phyloP scores from a whole-genome alignment of 2,888 invertebrate species.

The Copidosoma aretas region DNA sequence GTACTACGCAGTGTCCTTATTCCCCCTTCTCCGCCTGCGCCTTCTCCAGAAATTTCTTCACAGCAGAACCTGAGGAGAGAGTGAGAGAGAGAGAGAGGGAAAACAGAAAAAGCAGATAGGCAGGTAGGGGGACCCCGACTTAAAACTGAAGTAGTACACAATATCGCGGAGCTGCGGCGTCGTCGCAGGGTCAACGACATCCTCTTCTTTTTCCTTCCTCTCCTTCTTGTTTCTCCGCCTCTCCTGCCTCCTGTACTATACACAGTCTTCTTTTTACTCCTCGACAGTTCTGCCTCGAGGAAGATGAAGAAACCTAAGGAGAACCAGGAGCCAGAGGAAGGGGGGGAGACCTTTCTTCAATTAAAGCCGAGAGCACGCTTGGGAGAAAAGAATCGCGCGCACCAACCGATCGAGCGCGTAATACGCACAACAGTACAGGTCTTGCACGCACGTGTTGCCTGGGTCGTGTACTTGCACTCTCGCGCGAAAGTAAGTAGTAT shows the following conservation, averaged over 20 bases:
- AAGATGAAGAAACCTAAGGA: too few species aligned
- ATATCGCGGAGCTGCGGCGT: constrained; percentile 49
- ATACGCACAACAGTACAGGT: constrained; percentile 6
- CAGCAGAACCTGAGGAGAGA: not conserved
- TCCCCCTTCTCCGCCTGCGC: constrained; percentile 4
- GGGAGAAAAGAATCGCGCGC: constrained; percentile 14
- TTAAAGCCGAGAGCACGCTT: constrained; percentile 52
- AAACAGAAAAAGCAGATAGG: not conserved
- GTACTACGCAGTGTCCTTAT: constrained; percentile 16
- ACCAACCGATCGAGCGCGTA: constrained; percentile 34
- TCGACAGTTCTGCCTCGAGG: constrained; percentile 7
- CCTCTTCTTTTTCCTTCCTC: constrained; percentile 42
- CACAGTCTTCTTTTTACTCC: constrained; percentile 7
- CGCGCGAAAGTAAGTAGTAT: constrained; percentile 7
- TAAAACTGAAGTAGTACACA: constrained; percentile 60
- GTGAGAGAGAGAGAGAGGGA: not conserved
- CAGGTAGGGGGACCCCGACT: constrained; percentile 45
- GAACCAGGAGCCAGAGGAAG: not conserved
- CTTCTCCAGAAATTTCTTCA: not conserved
- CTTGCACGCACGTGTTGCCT: too few species aligned
- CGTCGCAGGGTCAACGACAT: constrained; percentile 59
- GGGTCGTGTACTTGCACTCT: too few species aligned
- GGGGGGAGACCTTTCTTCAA: constrained; percentile 49
- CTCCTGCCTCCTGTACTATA: constrained; percentile 25
- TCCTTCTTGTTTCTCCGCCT: constrained; percentile 13